Base-by-base conservation (phyloP, 2,888 invertebrate species). In the Adela reaumurella region DNA sequence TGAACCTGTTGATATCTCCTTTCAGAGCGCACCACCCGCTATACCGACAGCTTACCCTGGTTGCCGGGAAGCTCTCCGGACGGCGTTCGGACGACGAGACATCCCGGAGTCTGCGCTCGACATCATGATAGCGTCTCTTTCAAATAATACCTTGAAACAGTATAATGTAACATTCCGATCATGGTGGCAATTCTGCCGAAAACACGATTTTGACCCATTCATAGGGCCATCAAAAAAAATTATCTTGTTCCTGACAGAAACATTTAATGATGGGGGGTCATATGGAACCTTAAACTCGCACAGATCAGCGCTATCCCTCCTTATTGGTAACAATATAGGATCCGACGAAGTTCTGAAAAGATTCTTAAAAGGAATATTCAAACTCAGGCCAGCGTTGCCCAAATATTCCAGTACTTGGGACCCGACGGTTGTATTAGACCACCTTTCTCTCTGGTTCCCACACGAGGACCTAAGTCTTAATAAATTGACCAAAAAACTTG, bases 51-150 rank as follows among this genome's bases (percentile, higher is more conserved):
- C 2, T 52, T n/a, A 49, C 47, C 35, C 17, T 53, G 24, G 47
- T 50, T 49, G 54, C 54, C 45, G 51, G 5, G 20, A 45, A 28
- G 18, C 47, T 54, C 19, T 54, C 50, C 11, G 54, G 54, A 17
- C 41, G 19, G 46, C 50, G 17, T 50, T 51, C 17, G 14, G 47
- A 24, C 43, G 17, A 2, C n/a, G 24, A 14, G n/a, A 11, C 11
- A 24, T 24, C 24, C 24, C 24, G 6, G 5, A 5, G 10, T 6
- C 24, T 6, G 24, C 24, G 10, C 24, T 5, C 24, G 24, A 24
- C 6, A 24, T 24, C 5, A 24, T 24, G 24, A 24, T 24, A 24
- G 24, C 24, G 6, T 24, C 24, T 24, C 24, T 24, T 10, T 24
- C 24, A 10, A 10, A 24, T 10, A 24, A 24, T 24, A 24, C 24